A percentile compares a stretch with the other conserved stretches of the same genome.
Evolutionary conservation across 2,888 invertebrate genomes (phyloP).

Genomic region (Aethes cnicana): DNA sequence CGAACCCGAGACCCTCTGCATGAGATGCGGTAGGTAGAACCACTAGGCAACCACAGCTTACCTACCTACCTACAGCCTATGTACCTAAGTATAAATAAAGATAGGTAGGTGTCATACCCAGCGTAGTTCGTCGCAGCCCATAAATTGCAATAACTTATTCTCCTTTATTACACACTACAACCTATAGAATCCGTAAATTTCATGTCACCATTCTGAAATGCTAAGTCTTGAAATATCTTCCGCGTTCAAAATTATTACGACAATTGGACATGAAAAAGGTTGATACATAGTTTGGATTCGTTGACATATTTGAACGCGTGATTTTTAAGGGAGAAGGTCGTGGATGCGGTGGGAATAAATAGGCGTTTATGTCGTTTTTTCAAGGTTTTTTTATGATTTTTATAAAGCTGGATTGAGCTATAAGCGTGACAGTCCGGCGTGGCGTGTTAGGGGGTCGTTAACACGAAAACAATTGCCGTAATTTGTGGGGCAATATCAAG

Average conservation of each 20-base stretch:
- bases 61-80: no score
- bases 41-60: no score
- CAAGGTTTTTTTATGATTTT: background rate
- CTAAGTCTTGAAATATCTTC: constrained; percentile 1
- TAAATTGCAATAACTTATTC: constrained; percentile 7
- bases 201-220: constrained; percentile 2
- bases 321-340: background rate
- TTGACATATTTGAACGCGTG: background rate
- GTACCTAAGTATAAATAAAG: no score
- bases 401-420: constrained; percentile 23
- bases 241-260: constrained; percentile 2
- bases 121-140: background rate
- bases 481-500: constrained; percentile 64
- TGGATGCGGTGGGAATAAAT: background rate
- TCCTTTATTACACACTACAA: constrained; percentile 11
- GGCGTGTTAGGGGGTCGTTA: constrained; percentile 61
- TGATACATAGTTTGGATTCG: constrained; percentile 1
- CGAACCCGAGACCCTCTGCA: no score
- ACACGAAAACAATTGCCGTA: constrained; percentile 65
- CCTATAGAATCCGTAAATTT: constrained; percentile 5
- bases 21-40: no score
- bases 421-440: constrained; percentile 32
- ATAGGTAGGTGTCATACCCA: no score
- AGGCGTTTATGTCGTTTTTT: background rate
- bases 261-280: constrained; percentile 11